These are phyloP conservation scores for Cinclus mexicanus DNA, from an alignment of 2,113 vertebrate genomes.

Conservation along the genomic window DNA sequence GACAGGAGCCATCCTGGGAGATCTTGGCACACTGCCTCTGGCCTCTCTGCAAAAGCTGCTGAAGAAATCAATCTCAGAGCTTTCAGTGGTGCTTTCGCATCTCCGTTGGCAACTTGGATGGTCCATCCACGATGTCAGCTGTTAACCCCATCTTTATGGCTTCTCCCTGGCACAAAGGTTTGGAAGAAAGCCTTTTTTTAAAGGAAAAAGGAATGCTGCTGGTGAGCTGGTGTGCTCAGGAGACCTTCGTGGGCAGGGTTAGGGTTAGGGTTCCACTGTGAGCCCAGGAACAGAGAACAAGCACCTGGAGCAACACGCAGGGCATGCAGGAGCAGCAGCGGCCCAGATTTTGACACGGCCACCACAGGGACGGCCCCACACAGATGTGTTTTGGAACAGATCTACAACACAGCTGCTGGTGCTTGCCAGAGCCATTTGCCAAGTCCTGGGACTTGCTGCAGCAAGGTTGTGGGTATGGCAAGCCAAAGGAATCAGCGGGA, in stretches of 20 bases:
- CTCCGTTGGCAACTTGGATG: not conserved
- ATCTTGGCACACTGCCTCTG: not conserved
- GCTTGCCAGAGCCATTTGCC: constrained; percentile 38
- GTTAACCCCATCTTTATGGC: not conserved
- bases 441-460: not conserved
- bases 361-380: not conserved
- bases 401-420: constrained; percentile 9
- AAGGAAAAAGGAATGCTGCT: not conserved
- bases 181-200: not conserved
- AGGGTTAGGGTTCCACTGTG: not conserved
- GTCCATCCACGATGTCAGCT: not conserved
- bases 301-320: not conserved
- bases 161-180: not conserved
- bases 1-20: not conserved
- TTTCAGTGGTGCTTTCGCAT: not conserved
- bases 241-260: not conserved
- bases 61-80: not conserved
- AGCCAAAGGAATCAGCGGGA: constrained; percentile 37
- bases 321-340: not conserved
- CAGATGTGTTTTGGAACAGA: constrained; percentile 47
- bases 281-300: not conserved
- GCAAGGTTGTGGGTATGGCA: not conserved
- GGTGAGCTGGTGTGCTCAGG: not conserved
- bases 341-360: not conserved
- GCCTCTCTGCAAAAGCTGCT: not conserved